Evolutionary conservation across 2,888 invertebrate genomes (phyloP), one percentile per base, ranked within the genome.

Genomic region (Syrista parreyssii): DNA sequence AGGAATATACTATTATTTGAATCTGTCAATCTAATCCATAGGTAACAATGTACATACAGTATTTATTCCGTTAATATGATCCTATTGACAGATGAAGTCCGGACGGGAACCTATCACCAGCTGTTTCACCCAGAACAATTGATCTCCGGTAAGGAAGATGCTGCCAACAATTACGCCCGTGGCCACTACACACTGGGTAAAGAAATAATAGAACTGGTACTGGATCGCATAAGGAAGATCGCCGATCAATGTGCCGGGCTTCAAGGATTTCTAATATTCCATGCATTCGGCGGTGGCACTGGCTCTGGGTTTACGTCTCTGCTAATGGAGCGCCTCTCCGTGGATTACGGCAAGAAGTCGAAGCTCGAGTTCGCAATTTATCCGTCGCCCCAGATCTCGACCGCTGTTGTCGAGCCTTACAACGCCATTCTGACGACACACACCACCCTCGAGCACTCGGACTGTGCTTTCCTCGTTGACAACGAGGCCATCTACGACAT

Each of bases 401-500:
- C 98, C 0, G 97, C 98, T 0, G 98, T 98, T 15, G 98, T 98
- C 69, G 98, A 98, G 90, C 98, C 98, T 0, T 98, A 98, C 92
- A 98, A 98, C 91, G 96, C 98, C 0, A 95, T 98, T 77, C 91
- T 98, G 79, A 97, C 98, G 72, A 98, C 98, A 0, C 98, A 98
- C 92, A 96, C 97, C 32, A 98, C 98, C 35, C 93, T 98, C 92
- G 91, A 94, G 82, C 96, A 96, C 89, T 96, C 97, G 0, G 98
- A 98, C 91, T 98, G 98, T 89, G 96, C 97, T 2, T 98, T 98
- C 90, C 96, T 98, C 96, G 97, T 97, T 31, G 98, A 98, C 93
- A 98, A 98, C 87, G 98, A 98, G 90, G 98, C 98, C n/a, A 95
- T 98, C 87, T 97, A 98, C 91, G 97, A 98, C 88, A 98, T 98